Evolutionary conservation across 2,113 vertebrate species (phyloP).

Genomic region (Phoxinus phoxinus): DNA sequence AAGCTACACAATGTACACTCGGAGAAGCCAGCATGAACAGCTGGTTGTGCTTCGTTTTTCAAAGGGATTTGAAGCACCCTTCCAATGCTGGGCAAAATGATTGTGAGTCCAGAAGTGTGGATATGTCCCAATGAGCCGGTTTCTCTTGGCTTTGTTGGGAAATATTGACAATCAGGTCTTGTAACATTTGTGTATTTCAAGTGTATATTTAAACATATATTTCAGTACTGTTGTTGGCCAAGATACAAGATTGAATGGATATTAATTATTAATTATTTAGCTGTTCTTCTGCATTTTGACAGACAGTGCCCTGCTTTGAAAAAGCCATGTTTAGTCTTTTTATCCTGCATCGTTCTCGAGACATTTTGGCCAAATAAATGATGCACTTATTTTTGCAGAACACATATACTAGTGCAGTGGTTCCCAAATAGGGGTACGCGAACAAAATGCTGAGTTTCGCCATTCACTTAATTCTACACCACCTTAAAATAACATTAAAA

Average conservation of each 20-base stretch:
- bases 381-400: neutral
- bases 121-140: neutral
- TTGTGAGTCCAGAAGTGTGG: slow-evolving; percentile 1
- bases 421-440: too few species aligned
- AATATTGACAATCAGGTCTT: slow-evolving; percentile 13
- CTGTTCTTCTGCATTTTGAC: neutral
- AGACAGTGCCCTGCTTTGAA: neutral
- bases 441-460: too few species aligned
- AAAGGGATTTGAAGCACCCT: slow-evolving; percentile 72
- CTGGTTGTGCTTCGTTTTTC: slow-evolving; percentile 73
- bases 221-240: neutral
- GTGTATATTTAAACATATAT: neutral
- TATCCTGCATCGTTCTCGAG: too few species aligned
- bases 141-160: neutral
- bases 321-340: neutral
- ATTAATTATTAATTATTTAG: neutral
- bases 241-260: slow-evolving; percentile 11
- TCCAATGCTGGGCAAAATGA: slow-evolving; percentile 63
- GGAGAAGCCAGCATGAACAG: slow-evolving; percentile 31
- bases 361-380: too few species aligned
- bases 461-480: too few species aligned
- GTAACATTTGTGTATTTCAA: slow-evolving; percentile 13
- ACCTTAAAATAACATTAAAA: too few species aligned
- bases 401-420: too few species aligned
- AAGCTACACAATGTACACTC: slow-evolving; percentile 56